Evolutionary conservation across 30 jellyfish, hydroid and myxozoan species (phyloP).

Genomic region (Sanderia malayensis): DNA sequence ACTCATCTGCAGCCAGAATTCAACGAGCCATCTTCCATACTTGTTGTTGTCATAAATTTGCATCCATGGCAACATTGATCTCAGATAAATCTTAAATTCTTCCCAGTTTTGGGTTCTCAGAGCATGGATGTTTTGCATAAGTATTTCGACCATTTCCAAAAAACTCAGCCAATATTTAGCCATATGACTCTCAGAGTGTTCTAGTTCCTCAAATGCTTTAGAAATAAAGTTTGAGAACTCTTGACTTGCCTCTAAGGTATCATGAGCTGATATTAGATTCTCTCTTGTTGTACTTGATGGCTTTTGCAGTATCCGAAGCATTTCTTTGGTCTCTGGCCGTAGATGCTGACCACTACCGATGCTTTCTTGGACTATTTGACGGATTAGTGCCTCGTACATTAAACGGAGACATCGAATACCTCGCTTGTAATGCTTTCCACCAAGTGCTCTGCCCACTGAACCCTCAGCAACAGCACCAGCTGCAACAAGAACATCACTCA

Average conservation of each 20-base stretch:
- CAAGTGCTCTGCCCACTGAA: conserved; percentile 28
- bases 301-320: too few species aligned
- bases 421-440: conserved; percentile 46
- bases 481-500: conserved; percentile 31
- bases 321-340: conserved; percentile 21
- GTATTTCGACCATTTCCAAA: conserved; percentile 43
- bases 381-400: conserved; percentile 34
- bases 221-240: conserved; percentile 33
- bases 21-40: conserved; percentile 16
- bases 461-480: conserved; percentile 31
- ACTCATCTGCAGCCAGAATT: conserved; percentile 3
- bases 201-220: conserved; percentile 22
- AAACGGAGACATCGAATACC: conserved; percentile 40
- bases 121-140: conserved; percentile 11
- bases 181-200: conserved; percentile 36
- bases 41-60: conserved; percentile 9
- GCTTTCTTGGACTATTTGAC: conserved; percentile 13
- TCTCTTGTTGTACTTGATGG: conserved; percentile 28
- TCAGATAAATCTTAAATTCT: conserved; percentile 9
- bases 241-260: conserved; percentile 35
- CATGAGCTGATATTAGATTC: conserved; percentile 10
- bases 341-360: conserved; percentile 23
- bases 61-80: conserved; percentile 37
- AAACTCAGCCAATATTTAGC: conserved; percentile 40
- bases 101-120: conserved; percentile 24